A percentile compares a stretch with the other conserved stretches of the same genome.
Conservation (phyloP, 1,140 invertebrate species). For the Proales similis region DNA sequence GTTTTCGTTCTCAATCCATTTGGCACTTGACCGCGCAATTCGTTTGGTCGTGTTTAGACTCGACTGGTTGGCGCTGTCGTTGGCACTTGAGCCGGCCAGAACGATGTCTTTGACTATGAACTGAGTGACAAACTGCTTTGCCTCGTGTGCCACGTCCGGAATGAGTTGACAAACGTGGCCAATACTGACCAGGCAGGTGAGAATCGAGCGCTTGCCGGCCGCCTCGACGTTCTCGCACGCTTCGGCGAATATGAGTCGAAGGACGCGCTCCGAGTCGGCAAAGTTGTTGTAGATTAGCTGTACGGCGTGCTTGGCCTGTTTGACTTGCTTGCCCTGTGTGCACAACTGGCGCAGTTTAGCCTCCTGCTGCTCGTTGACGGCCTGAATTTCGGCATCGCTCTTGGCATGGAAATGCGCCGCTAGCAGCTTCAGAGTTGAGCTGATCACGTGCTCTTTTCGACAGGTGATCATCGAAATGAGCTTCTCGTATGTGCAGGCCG, state of each 20-base stretch:
- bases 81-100: slow-evolving; percentile 51
- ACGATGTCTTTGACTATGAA: slow-evolving; percentile 89
- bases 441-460: slow-evolving; percentile 16
- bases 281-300: slow-evolving; percentile 75
- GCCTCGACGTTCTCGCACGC: too few relatives aligned
- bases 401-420: background rate
- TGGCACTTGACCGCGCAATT: too few relatives aligned
- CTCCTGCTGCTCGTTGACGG: slow-evolving; percentile 60
- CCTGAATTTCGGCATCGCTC: slow-evolving; percentile 58
- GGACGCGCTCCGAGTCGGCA: slow-evolving; percentile 68
- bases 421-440: slow-evolving; percentile 7
- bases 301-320: slow-evolving; percentile 91
- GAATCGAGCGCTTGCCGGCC: too few relatives aligned
- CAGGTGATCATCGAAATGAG: slow-evolving; percentile 13
- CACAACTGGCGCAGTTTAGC: slow-evolving; percentile 76
- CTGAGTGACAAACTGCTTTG: slow-evolving; percentile 86
- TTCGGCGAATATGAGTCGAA: slow-evolving; percentile 77
- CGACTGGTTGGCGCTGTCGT: too few relatives aligned
- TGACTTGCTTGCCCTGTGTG: slow-evolving; percentile 75
- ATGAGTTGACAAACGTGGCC: slow-evolving; percentile 83
- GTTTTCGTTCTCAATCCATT: slow-evolving; percentile 77
- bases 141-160: slow-evolving; percentile 72
- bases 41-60: too few relatives aligned
- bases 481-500: slow-evolving; percentile 13
- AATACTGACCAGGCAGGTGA: slow-evolving; percentile 82